Percentiles rank a stretch among this genome's conserved stretches.
Conservation (phyloP, 2,888 invertebrate genomes). For the Lamproptera curius region DNA sequence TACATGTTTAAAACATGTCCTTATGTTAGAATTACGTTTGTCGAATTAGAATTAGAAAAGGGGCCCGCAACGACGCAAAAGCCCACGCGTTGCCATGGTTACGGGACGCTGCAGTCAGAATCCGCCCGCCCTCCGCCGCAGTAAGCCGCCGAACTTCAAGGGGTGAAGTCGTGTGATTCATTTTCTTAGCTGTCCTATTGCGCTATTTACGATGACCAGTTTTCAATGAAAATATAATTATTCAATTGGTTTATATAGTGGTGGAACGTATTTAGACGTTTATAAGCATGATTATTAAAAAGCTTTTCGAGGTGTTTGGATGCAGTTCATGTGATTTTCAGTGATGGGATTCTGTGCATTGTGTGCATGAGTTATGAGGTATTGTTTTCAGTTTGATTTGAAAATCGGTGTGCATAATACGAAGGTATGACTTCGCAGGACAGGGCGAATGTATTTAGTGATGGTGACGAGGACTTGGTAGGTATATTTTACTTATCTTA, state of each 20-base stretch:
- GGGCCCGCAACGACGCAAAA: conserved; percentile 42
- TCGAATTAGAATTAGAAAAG: conserved; percentile 20
- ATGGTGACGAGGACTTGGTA: conserved; percentile 71
- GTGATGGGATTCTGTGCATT: conserved; percentile 47
- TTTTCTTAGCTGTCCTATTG: not conserved
- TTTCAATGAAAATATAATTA: not conserved
- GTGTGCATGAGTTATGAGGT: conserved; percentile 63
- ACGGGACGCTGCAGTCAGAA: conserved; percentile 70
- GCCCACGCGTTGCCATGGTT: conserved; percentile 55
- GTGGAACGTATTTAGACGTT: not conserved
- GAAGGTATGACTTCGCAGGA: conserved; percentile 67
- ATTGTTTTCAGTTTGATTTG: too few species aligned
- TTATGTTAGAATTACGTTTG: conserved; percentile 14
- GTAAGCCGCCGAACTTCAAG: conserved; percentile 48
- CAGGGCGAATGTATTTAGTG: conserved; percentile 63
- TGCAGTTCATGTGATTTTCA: conserved; percentile 64
- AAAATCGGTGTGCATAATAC: conserved; percentile 39
- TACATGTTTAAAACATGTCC: conserved; percentile 7
- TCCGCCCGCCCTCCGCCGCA: conserved; percentile 66
- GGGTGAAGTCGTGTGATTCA: conserved; percentile 4
- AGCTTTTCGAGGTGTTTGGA: conserved; percentile 42
- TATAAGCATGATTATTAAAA: conserved; percentile 6
- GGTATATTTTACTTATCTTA: conserved; percentile 34
- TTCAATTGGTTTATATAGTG: too few species aligned
- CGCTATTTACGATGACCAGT: not conserved